Evolutionary conservation across 2,113 vertebrate genomes (phyloP).

Genomic region (Hystrix brachyura): DNA sequence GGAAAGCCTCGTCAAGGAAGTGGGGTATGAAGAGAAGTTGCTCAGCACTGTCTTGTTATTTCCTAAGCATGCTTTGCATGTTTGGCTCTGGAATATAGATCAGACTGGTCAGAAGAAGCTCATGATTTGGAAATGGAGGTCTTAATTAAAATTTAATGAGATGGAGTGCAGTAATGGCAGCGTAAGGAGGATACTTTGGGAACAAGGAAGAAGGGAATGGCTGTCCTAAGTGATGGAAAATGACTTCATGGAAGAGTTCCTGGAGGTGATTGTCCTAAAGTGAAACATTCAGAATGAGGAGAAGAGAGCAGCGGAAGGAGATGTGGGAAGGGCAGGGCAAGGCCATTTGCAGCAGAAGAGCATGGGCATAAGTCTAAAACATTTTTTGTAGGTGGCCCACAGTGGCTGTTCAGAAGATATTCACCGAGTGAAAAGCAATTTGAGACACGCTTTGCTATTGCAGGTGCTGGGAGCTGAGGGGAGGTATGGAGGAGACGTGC

Average conservation of each 20-base stretch:
- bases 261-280: background rate
- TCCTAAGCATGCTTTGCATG: background rate
- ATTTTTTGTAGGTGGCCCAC: background rate
- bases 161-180: background rate
- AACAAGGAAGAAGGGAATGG: background rate
- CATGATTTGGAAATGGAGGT: background rate
- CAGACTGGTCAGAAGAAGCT: background rate
- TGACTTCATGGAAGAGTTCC: background rate
- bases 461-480: background rate
- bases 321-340: background rate
- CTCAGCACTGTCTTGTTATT: background rate
- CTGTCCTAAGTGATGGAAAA: background rate
- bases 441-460: background rate
- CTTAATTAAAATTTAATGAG: conserved; percentile 10
- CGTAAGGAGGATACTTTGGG: background rate
- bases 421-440: background rate
- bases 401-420: too few species aligned
- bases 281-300: background rate
- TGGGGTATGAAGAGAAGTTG: background rate
- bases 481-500: background rate
- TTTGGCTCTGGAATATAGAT: background rate
- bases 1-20: background rate
- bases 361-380: background rate
- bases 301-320: background rate
- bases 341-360: background rate